A percentile compares a stretch with the other conserved stretches of the same genome.
Conservation (phyloP, 2,888 invertebrate species). For the Rhabditoides inermis region DNA sequence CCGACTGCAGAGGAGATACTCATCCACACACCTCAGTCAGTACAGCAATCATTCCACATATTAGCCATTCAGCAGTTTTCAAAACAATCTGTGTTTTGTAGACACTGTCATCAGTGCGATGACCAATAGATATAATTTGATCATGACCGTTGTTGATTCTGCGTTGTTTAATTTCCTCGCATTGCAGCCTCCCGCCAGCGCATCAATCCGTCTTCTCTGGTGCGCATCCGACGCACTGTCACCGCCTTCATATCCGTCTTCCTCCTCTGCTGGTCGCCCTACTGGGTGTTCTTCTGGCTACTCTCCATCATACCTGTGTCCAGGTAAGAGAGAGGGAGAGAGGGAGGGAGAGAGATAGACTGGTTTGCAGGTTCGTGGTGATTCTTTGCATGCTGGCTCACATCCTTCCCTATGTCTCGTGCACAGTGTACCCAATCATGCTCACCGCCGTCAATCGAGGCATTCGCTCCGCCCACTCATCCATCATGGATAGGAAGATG, state of each 20-base stretch:
- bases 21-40: slow-evolving; percentile 14
- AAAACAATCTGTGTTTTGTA: background rate
- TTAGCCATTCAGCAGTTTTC: background rate
- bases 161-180: background rate
- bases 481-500: slow-evolving; percentile 18
- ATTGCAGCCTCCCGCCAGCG: slow-evolving; percentile 13
- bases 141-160: background rate
- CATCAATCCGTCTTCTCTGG: slow-evolving; percentile 17
- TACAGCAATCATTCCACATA: too few species aligned
- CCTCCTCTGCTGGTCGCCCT: slow-evolving; percentile 32
- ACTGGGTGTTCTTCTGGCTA: slow-evolving; percentile 31
- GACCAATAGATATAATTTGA: background rate
- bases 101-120: background rate
- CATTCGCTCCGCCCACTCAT: slow-evolving; percentile 23
- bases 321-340: slow-evolving; percentile 1
- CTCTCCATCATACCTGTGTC: slow-evolving; percentile 10
- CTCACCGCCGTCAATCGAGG: slow-evolving; percentile 21
- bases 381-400: slow-evolving; percentile 20
- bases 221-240: slow-evolving; percentile 24
- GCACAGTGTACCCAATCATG: slow-evolving; percentile 29
- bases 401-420: slow-evolving; percentile 26
- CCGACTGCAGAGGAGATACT: slow-evolving; percentile 19
- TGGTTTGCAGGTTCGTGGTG: slow-evolving; percentile 20
- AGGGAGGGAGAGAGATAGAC: background rate
- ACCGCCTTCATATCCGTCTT: slow-evolving; percentile 28